Conservation (phyloP, 1,140 invertebrate species). For the Platyscapa corneri region DNA sequence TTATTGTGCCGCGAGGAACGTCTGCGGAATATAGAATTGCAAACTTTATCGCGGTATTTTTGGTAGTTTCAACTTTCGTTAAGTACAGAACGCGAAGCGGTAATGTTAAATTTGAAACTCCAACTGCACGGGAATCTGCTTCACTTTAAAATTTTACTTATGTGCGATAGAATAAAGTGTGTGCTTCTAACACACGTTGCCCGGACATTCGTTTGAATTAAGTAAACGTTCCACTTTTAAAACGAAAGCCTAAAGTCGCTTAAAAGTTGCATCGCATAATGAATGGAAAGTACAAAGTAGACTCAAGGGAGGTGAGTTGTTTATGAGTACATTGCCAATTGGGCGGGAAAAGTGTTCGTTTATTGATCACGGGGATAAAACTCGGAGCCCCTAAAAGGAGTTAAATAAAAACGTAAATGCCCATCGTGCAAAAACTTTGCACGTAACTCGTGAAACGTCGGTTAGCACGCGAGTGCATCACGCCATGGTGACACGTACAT, state of each 20-base stretch:
- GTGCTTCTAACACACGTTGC: neutral
- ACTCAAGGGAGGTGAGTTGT: too few species aligned
- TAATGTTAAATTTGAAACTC: neutral
- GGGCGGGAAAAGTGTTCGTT: neutral
- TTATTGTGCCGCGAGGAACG: neutral
- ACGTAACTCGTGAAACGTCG: neutral
- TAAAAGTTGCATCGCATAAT: neutral
- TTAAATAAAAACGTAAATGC: neutral
- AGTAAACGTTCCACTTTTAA: neutral
- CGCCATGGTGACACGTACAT: too few species aligned
- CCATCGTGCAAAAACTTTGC: neutral
- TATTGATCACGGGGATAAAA: neutral
- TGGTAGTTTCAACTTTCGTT: neutral
- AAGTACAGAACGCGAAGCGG: neutral
- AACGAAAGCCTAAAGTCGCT: neutral
- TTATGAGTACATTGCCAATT: neutral
- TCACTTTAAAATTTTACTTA: neutral
- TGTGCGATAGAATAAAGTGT: neutral
- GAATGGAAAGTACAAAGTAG: neutral
- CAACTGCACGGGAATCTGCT: neutral
- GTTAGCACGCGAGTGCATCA: neutral
- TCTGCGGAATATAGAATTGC: neutral
- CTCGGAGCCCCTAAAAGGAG: neutral
- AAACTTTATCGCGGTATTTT: conserved; percentile 1
- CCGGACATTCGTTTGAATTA: neutral